These are phyloP conservation scores for Parnassius mnemosyne DNA, from an alignment of 2,888 invertebrate genomes.

Conservation along the genomic window DNA sequence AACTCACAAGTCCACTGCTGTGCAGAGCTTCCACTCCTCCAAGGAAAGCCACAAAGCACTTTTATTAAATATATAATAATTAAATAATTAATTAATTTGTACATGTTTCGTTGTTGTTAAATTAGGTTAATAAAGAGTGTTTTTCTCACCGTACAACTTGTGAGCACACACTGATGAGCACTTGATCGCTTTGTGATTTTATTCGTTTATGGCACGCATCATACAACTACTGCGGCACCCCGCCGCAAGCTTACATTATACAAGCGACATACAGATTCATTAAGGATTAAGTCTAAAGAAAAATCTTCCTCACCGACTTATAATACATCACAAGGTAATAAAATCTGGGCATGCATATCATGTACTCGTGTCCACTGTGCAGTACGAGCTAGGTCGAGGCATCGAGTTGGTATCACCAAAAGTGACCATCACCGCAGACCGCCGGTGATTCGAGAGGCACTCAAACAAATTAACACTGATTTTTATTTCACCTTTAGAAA, in stretches of 20 bases:
- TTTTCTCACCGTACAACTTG: no score
- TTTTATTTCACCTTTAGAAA: no score
- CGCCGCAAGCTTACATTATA: slow-evolving; percentile 43
- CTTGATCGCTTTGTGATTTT: no score
- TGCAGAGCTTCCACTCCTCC: no score
- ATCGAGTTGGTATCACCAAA: slow-evolving; percentile 32
- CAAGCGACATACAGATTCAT: slow-evolving; percentile 48
- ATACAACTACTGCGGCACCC: slow-evolving; percentile 32
- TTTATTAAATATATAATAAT: no score
- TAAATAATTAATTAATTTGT: no score
- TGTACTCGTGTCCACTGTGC: not conserved
- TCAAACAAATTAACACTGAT: not conserved
- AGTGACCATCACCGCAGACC: no score
- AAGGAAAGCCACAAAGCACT: no score
- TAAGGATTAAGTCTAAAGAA: slow-evolving; percentile 32
- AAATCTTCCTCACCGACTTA: not conserved
- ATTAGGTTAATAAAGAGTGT: no score
- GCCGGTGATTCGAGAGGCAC: not conserved
- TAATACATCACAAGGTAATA: slow-evolving; percentile 31
- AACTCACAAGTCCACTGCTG: no score
- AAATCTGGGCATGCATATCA: slow-evolving; percentile 58
- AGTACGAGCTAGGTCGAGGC: slow-evolving; percentile 41
- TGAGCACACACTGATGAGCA: no score
- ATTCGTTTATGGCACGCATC: slow-evolving; percentile 22
- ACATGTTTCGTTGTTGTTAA: no score